Evolutionary conservation across 1,140 invertebrate species (phyloP).

Genomic region (Drosophila nigromelanica): DNA sequence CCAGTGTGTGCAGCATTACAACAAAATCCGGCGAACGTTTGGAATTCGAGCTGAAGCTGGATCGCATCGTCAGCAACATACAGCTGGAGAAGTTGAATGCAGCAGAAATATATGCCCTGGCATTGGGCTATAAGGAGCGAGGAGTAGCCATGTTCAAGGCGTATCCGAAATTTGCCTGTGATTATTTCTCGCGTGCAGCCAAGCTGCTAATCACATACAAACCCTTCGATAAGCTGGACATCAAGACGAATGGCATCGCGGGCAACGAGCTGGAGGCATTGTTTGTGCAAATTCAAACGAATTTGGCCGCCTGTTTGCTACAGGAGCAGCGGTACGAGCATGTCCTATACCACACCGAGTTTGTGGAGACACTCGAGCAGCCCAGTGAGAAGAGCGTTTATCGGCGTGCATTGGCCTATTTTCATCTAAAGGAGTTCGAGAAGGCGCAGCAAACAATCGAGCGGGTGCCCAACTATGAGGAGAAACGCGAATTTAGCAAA

Average conservation of each 20-base stretch:
- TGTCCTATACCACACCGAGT: conserved; percentile 75
- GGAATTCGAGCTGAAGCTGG: conserved; percentile 57
- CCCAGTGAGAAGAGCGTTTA: conserved; percentile 80
- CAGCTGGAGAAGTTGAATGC: conserved; percentile 65
- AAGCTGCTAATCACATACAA: conserved; percentile 78
- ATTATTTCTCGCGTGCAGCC: conserved; percentile 77
- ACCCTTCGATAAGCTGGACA: conserved; percentile 67
- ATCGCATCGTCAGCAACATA: conserved; percentile 51
- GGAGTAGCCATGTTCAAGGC: conserved; percentile 80
- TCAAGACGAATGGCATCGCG: conserved; percentile 55
- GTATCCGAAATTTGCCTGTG: conserved; percentile 76
- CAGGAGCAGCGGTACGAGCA: conserved; percentile 79
- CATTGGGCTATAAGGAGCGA: conserved; percentile 70
- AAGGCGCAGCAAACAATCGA: conserved; percentile 70
- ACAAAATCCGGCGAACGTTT: conserved; percentile 60
- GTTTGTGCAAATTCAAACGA: conserved; percentile 74
- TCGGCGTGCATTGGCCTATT: conserved; percentile 73
- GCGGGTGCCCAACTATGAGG: conserved; percentile 63
- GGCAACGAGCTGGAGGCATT: conserved; percentile 56
- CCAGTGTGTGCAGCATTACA: conserved; percentile 60
- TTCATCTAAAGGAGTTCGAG: conserved; percentile 72
- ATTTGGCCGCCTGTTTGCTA: conserved; percentile 76
- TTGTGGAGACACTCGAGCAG: conserved; percentile 61
- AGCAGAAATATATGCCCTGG: conserved; percentile 57
- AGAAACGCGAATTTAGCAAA: conserved; percentile 75